Conservation (phyloP, 2,113 vertebrate species). For the sheep (Ovis aries) region ARS-UI_Ramb_v3.0 NC_056066.1:72383501-72384000, state of each 20-base stretch:
- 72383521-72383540: background rate
- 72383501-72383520: background rate
- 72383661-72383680: background rate
- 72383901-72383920: background rate
- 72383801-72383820: background rate
- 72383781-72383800: background rate
- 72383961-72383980: background rate
- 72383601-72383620: background rate
- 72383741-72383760: background rate
- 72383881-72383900: background rate
- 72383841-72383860: background rate
- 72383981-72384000: background rate
- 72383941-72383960: background rate
- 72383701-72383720: background rate
- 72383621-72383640: background rate
- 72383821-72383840: background rate
- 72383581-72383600: background rate
- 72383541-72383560: background rate
- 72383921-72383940: background rate
- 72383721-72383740: background rate
- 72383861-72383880: background rate
- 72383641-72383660: no score
- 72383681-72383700: background rate
- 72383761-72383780: background rate
- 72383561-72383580: background rate